A percentile compares a stretch with the other conserved stretches of the same genome.
These are phyloP conservation scores for Scaptomyza parva DNA, from an alignment of 2,888 invertebrate genomes.

Conservation along the genomic window DNA sequence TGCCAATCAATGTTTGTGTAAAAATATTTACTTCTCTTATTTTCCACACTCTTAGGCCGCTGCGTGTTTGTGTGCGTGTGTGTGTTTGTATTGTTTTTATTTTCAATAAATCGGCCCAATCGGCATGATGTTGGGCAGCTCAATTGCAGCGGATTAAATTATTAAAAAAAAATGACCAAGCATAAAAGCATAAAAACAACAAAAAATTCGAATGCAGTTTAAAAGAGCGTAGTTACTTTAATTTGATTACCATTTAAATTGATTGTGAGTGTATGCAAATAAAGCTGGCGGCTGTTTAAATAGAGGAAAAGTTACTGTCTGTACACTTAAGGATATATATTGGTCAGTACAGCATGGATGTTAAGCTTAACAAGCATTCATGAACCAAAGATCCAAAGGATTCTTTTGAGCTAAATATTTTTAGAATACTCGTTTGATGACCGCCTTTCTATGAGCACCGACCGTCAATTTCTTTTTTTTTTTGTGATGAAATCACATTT, in stretches of 20 bases:
- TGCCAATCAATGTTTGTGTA: conserved; percentile 80
- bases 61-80: conserved; percentile 23
- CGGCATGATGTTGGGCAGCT: conserved; percentile 58
- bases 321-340: background rate
- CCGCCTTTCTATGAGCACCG: conserved; percentile 37
- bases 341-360: background rate
- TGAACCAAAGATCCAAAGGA: too few relatives aligned
- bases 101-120: conserved; percentile 74
- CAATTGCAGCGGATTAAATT: conserved; percentile 81
- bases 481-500: conserved; percentile 48
- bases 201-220: conserved; percentile 45
- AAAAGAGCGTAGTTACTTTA: conserved; percentile 62
- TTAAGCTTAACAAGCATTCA: background rate
- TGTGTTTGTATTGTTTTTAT: conserved; percentile 60
- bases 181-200: conserved; percentile 45
- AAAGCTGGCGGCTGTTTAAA: background rate
- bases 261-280: conserved; percentile 14
- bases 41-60: conserved; percentile 75
- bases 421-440: background rate
- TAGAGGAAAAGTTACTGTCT: too few relatives aligned
- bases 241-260: conserved; percentile 78
- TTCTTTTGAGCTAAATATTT: background rate
- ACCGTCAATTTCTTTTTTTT: conserved; percentile 66
- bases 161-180: conserved; percentile 61
- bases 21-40: conserved; percentile 74